These are phyloP conservation scores for Fratercula arctica DNA, from an alignment of 2,797 vertebrate genomes.

Conservation along the genomic window DNA sequence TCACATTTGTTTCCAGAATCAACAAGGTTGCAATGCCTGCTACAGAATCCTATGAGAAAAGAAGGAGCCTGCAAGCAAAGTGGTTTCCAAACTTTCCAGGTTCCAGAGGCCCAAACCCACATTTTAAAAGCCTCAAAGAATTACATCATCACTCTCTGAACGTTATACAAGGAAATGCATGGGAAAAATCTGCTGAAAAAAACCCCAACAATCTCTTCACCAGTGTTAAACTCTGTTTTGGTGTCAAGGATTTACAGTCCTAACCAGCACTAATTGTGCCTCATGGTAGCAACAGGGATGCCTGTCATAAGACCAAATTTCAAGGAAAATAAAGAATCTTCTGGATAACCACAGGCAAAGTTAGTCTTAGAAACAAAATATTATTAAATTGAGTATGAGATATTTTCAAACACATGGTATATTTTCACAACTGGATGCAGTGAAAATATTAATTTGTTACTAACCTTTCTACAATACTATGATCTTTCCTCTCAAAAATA, in stretches of 20 bases:
- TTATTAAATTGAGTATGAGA: not conserved
- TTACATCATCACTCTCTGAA: not conserved
- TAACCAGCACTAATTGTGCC: not conserved
- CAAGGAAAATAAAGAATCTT: not conserved
- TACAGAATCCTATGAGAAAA: not conserved
- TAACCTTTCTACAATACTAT: not conserved
- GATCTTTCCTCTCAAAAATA: not conserved
- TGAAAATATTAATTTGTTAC: not conserved
- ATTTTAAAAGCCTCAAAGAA: not conserved
- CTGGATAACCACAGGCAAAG: not conserved
- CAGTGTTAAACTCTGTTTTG: not conserved
- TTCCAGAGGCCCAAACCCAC: not conserved
- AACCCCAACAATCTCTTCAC: not conserved
- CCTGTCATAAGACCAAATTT: not conserved
- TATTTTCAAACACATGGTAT: not conserved
- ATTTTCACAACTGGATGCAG: not conserved
- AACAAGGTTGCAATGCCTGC: not conserved
- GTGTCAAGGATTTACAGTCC: not conserved
- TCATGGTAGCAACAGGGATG: not conserved
- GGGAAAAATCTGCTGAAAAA: not conserved
- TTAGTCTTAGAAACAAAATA: not conserved
- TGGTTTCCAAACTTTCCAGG: not conserved
- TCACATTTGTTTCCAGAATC: not conserved
- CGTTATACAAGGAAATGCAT: not conserved
- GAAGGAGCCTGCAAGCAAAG: accelerated